These are phyloP conservation scores for Hyposoter didymator DNA, from an alignment of 2,888 invertebrate species.

Conservation along the genomic window DNA sequence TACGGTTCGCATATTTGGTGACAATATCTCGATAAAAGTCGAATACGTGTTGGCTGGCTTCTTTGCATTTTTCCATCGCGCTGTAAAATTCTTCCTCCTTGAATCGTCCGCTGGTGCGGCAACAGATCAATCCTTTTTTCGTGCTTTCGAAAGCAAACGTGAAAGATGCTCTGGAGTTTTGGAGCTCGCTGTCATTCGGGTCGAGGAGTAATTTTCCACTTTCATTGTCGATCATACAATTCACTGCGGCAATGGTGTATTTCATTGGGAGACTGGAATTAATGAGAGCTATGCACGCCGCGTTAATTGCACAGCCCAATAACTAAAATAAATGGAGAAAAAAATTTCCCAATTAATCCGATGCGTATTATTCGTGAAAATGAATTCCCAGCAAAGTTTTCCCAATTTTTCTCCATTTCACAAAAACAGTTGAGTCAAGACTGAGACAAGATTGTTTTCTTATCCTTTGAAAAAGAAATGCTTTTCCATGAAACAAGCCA, in stretches of 20 bases:
- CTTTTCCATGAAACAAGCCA: no score
- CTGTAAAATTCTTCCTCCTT: slow-evolving; percentile 88
- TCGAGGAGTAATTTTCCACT: slow-evolving; percentile 87
- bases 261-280: slow-evolving; percentile 94
- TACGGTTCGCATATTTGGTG: slow-evolving; percentile 85
- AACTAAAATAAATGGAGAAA: slow-evolving; percentile 85
- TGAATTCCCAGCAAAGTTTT: no score
- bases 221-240: slow-evolving; percentile 88
- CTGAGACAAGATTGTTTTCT: no score
- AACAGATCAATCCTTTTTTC: slow-evolving; percentile 86
- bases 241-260: slow-evolving; percentile 91
- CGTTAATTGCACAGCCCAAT: slow-evolving; percentile 92
- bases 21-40: slow-evolving; percentile 89
- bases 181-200: slow-evolving; percentile 85
- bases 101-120: slow-evolving; percentile 90
- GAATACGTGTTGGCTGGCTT: slow-evolving; percentile 89
- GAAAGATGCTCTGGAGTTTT: slow-evolving; percentile 87
- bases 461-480: no score
- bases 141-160: slow-evolving; percentile 91
- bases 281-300: slow-evolving; percentile 92
- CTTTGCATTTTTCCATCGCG: slow-evolving; percentile 88
- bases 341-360: neutral
- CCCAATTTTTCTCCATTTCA: no score
- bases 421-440: no score
- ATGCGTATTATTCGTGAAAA: no score